A percentile compares a stretch with the other conserved stretches of the same genome.
phyloP scores from a whole-genome alignment of 2,797 vertebrate genomes.

The Coregonus ussuriensis region DNA sequence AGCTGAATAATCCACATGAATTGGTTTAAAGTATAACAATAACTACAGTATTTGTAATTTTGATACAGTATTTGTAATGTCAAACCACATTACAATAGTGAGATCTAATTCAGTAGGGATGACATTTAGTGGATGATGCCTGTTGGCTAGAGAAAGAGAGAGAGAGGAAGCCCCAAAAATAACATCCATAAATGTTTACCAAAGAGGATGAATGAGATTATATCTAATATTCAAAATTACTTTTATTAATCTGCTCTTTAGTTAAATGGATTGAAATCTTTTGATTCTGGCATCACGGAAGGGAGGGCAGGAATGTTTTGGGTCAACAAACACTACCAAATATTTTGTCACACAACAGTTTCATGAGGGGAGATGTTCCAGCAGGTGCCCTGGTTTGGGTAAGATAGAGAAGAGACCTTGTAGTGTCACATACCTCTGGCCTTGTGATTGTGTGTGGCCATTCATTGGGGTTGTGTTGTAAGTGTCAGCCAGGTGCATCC shows the following conservation, averaged over 20 bases:
- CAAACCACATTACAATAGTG: background rate
- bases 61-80: conserved; percentile 6
- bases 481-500: conserved; percentile 71
- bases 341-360: background rate
- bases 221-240: conserved; percentile 59
- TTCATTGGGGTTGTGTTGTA: conserved; percentile 13
- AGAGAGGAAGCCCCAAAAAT: conserved; percentile 40
- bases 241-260: conserved; percentile 60
- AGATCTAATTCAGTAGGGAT: conserved; percentile 19
- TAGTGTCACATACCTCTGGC: background rate
- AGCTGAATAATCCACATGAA: conserved; percentile 17
- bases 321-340: conserved; percentile 20
- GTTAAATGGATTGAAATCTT: conserved; percentile 59
- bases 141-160: conserved; percentile 36
- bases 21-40: conserved; percentile 23
- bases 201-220: conserved; percentile 61
- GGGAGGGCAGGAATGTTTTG: conserved; percentile 19
- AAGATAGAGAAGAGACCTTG: background rate
- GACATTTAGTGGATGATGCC: conserved; percentile 47
- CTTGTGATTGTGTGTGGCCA: conserved; percentile 24
- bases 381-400: background rate
- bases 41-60: conserved; percentile 7
- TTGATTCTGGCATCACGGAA: conserved; percentile 43
- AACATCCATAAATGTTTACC: conserved; percentile 38
- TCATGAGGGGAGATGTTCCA: background rate